phyloP scores from a whole-genome alignment of 2,888 invertebrate species.

The Macaria liturata region DNA sequence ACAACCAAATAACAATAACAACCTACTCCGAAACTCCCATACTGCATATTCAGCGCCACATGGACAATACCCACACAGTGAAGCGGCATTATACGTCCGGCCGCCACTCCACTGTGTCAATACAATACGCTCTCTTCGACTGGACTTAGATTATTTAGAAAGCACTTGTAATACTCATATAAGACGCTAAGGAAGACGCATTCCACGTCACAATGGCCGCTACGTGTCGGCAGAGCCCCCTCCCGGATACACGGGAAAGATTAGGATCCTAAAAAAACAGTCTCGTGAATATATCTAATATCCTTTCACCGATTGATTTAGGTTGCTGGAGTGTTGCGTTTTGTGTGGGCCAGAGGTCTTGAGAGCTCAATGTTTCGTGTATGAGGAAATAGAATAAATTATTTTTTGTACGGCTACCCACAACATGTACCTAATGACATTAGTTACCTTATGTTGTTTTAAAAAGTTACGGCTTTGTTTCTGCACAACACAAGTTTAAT shows the following conservation, averaged over 20 bases:
- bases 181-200: slow-evolving; percentile 81
- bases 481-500: no score
- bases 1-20: no score
- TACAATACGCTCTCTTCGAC: slow-evolving; percentile 83
- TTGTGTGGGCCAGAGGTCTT: background rate
- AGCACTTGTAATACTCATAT: slow-evolving; percentile 85
- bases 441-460: no score
- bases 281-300: slow-evolving; percentile 73
- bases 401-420: background rate
- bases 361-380: no score
- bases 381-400: no score
- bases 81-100: slow-evolving; percentile 78
- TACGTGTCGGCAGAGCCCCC: slow-evolving; percentile 77
- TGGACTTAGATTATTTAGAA: slow-evolving; percentile 85
- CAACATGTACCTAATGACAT: slow-evolving; percentile 20
- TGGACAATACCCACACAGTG: slow-evolving; percentile 61
- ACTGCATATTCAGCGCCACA: slow-evolving; percentile 24
- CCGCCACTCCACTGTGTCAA: slow-evolving; percentile 84
- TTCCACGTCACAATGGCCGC: slow-evolving; percentile 80
- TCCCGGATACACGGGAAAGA: slow-evolving; percentile 77
- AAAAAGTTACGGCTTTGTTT: no score
- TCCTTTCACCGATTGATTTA: slow-evolving; percentile 69
- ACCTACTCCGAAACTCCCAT: background rate
- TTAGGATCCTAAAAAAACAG: slow-evolving; percentile 83
- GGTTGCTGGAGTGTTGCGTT: slow-evolving; percentile 51